Conservation (phyloP, 53 echinoderm and acorn worm genomes). For the Stichopus horrens region DNA sequence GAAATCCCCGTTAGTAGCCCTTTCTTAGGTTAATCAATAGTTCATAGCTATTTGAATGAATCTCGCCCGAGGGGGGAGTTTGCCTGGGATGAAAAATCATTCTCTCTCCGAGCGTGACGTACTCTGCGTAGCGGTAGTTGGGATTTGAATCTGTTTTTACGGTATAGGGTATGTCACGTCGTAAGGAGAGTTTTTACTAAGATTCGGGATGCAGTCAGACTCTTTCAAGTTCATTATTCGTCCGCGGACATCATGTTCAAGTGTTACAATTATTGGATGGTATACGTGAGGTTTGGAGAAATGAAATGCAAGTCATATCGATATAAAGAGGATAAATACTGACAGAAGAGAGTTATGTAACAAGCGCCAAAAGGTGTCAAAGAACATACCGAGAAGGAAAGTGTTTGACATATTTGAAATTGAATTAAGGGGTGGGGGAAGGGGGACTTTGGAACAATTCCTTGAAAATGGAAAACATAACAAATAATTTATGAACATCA, state of each 20-base stretch:
- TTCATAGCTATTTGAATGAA: background rate
- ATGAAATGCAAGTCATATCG: background rate
- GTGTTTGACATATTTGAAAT: background rate
- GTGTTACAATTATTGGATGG: background rate
- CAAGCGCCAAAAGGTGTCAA: background rate
- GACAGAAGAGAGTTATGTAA: background rate
- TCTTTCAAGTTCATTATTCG: background rate
- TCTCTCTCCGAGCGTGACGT: background rate
- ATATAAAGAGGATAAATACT: background rate
- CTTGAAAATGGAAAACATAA: no score
- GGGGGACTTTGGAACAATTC: no score
- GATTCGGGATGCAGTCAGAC: background rate
- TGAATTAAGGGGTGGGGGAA: background rate
- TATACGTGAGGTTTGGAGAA: background rate
- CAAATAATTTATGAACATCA: no score
- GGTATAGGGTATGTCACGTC: background rate
- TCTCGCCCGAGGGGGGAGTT: background rate
- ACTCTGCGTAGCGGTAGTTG: background rate
- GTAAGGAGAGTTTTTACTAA: background rate
- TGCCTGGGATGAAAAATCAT: background rate
- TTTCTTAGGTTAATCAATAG: background rate
- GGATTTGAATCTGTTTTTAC: background rate
- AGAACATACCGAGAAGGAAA: background rate
- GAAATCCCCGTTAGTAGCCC: background rate
- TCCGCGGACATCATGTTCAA: background rate